Percentiles rank a stretch among this genome's conserved stretches.
phyloP scores from a whole-genome alignment of 2,888 invertebrate genomes.

The Euplexia lucipara region DNA sequence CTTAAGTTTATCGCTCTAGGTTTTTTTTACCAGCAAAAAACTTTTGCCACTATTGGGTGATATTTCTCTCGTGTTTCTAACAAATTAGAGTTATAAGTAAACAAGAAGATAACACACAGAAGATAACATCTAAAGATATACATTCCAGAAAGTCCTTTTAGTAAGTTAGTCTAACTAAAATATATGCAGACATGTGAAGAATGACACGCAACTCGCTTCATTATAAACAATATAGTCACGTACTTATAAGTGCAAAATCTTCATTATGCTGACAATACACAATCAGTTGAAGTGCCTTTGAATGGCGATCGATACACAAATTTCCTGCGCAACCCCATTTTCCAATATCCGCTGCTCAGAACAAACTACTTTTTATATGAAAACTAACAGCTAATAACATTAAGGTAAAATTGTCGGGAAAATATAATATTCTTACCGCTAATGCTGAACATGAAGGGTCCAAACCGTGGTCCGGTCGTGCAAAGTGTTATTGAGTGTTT shows the following conservation, averaged over 20 bases:
- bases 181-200: too few species aligned
- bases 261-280: slow-evolving; percentile 74
- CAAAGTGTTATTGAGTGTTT: too few species aligned
- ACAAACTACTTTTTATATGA: slow-evolving; percentile 64
- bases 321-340: slow-evolving; percentile 89
- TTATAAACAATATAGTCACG: slow-evolving; percentile 9
- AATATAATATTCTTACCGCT: slow-evolving; percentile 7
- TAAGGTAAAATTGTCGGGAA: slow-evolving; percentile 52
- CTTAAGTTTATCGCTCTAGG: background rate
- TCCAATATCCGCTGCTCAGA: slow-evolving; percentile 86
- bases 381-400: slow-evolving; percentile 62
- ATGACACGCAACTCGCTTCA: too few species aligned
- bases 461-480: too few species aligned
- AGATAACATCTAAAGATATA: too few species aligned
- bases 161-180: too few species aligned
- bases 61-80: too few species aligned
- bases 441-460: too few species aligned
- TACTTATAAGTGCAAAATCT: slow-evolving; percentile 45
- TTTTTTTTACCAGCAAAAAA: slow-evolving; percentile 22
- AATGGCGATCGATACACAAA: slow-evolving; percentile 80
- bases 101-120: too few species aligned
- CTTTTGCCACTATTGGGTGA: background rate
- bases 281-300: slow-evolving; percentile 81
- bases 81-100: too few species aligned
- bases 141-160: too few species aligned